Percentiles rank a stretch among this genome's conserved stretches.
phyloP scores from a whole-genome alignment of 2,797 vertebrate species.

The Falco novaeseelandiae region DNA sequence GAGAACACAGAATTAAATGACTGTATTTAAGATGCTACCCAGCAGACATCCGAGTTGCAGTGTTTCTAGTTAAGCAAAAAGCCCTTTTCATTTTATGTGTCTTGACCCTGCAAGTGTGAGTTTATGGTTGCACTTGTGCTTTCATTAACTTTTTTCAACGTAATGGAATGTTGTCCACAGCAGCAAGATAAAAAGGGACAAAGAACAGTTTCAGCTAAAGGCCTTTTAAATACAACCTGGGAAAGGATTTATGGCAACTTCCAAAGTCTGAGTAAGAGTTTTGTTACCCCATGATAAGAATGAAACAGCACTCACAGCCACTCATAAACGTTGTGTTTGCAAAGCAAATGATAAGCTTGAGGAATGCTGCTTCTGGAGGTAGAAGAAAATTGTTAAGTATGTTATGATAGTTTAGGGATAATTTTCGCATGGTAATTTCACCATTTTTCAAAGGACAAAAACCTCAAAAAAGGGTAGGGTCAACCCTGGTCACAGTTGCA shows the following conservation, averaged over 20 bases:
- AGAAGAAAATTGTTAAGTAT: neutral
- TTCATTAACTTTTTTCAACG: neutral
- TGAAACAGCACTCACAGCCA: neutral
- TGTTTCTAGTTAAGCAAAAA: neutral
- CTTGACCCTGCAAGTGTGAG: neutral
- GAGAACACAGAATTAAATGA: neutral
- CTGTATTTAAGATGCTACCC: neutral
- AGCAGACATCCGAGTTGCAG: neutral
- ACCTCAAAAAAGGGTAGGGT: neutral
- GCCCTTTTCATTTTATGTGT: neutral
- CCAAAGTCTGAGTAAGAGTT: neutral
- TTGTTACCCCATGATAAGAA: neutral
- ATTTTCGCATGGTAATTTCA: neutral
- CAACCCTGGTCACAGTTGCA: neutral
- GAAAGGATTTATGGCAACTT: neutral
- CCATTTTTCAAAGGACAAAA: neutral
- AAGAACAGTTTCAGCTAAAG: slow-evolving; percentile 7
- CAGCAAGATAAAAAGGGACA: neutral
- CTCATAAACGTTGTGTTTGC: neutral
- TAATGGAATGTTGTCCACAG: neutral
- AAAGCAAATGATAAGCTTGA: neutral
- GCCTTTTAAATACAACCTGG: neutral
- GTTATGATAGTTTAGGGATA: neutral
- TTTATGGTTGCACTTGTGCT: neutral
- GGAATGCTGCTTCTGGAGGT: neutral